Conservation (phyloP, 2,888 invertebrate species). For the Galerucella calmariensis region DNA sequence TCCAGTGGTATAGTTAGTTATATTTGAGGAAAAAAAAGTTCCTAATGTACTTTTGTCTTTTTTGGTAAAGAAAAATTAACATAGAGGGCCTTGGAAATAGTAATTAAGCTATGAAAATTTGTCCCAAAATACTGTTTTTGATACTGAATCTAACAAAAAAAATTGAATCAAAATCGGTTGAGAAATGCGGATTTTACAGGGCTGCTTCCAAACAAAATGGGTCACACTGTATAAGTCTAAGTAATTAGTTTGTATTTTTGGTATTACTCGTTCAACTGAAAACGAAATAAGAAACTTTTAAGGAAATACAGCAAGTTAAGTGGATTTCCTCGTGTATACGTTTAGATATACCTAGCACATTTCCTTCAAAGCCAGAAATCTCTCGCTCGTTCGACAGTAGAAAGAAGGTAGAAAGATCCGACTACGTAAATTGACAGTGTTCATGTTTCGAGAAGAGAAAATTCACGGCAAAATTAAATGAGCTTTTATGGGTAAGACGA, state of each 20-base stretch:
- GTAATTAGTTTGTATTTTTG: background rate
- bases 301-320: background rate
- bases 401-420: background rate
- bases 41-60: too few relatives aligned
- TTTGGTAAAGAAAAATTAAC: too few relatives aligned
- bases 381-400: background rate
- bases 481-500: conserved; percentile 29
- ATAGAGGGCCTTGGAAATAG: too few relatives aligned
- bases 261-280: background rate
- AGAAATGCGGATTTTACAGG: too few relatives aligned
- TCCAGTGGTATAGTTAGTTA: too few relatives aligned
- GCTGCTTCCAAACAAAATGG: too few relatives aligned
- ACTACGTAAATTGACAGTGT: conserved; percentile 23
- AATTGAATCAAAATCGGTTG: too few relatives aligned
- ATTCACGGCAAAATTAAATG: conserved; percentile 23
- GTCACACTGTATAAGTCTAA: too few relatives aligned
- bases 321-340: background rate
- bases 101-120: too few relatives aligned
- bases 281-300: background rate
- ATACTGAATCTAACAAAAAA: too few relatives aligned
- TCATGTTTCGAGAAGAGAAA: conserved; percentile 18
- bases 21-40: too few relatives aligned
- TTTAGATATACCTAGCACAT: background rate
- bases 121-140: too few relatives aligned
- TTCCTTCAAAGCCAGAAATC: background rate